Percentiles rank a stretch among this genome's conserved stretches.
phyloP scores from a whole-genome alignment of 2,888 invertebrate genomes.

The Habroteleia sp. region DNA sequence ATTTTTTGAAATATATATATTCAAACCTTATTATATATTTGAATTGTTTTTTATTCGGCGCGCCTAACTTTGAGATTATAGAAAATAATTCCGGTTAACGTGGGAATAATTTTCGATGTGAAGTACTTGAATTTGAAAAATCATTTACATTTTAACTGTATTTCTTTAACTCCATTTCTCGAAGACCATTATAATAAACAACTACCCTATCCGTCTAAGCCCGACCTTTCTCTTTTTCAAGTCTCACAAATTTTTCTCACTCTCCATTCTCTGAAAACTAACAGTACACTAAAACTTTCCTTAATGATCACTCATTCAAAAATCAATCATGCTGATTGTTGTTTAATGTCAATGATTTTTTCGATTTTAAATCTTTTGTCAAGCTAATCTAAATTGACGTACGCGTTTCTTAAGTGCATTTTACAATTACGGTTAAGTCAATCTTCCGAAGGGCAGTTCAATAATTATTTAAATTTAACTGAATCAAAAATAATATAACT shows the following conservation, averaged over 20 bases:
- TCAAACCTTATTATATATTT: no score
- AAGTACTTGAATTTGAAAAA: slow-evolving; percentile 24
- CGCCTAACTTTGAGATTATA: no score
- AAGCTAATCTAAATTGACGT: no score
- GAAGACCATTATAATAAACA: no score
- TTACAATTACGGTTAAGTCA: no score
- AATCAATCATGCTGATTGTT: slow-evolving; percentile 25
- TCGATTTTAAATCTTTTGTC: no score
- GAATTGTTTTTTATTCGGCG: no score
- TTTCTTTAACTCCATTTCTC: background rate
- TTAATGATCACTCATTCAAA: slow-evolving; percentile 38
- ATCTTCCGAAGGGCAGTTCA: no score
- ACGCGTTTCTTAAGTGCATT: no score
- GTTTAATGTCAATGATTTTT: slow-evolving; percentile 12
- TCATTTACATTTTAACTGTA: slow-evolving; percentile 50
- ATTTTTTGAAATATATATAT: no score
- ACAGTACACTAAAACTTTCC: slow-evolving; percentile 25
- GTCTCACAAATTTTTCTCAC: slow-evolving; percentile 25
- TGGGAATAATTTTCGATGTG: slow-evolving; percentile 26
- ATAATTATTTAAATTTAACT: no score
- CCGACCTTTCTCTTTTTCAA: slow-evolving; percentile 41
- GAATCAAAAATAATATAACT: no score
- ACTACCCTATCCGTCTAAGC: slow-evolving; percentile 8
- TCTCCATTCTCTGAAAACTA: slow-evolving; percentile 25
- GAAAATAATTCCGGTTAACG: slow-evolving; percentile 16